Evolutionary conservation across 2,888 invertebrate genomes (phyloP).

Genomic region (Pandemis corylana): DNA sequence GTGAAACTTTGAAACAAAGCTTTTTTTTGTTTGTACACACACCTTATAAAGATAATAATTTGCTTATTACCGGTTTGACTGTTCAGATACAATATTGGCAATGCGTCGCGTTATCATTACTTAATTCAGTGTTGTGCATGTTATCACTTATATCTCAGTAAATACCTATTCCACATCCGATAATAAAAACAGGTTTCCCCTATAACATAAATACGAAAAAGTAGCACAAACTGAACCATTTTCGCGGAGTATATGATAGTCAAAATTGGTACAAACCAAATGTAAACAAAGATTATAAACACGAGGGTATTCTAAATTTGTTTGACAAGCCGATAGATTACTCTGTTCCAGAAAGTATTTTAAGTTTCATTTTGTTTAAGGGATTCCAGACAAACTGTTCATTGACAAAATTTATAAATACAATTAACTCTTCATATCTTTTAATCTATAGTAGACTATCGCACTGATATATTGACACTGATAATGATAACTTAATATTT

Average conservation of each 20-base stretch:
- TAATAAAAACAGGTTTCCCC: constrained; percentile 18
- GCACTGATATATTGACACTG: background rate
- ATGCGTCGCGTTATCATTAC: constrained; percentile 4
- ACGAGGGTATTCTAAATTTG: background rate
- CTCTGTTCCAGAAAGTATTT: background rate
- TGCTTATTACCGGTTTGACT: constrained; percentile 9
- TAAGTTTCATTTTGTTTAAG: background rate
- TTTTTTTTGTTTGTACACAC: background rate
- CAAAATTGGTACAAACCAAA: background rate
- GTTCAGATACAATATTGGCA: constrained; percentile 26
- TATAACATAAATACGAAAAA: constrained; percentile 4
- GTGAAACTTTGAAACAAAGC: no score
- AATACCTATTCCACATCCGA: constrained; percentile 21
- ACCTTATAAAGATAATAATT: background rate
- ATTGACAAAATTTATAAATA: constrained; percentile 1
- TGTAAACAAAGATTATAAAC: background rate
- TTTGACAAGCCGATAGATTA: background rate
- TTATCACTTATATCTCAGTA: constrained; percentile 36
- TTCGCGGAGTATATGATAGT: background rate
- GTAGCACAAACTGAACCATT: constrained; percentile 23
- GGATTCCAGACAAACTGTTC: background rate
- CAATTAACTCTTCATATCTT: background rate
- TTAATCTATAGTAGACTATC: background rate
- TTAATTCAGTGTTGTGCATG: constrained; percentile 34
- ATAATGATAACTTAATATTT: background rate